Evolutionary conservation across 2,113 vertebrate species (phyloP).

Genomic region (Onychostoma macrolepis): DNA sequence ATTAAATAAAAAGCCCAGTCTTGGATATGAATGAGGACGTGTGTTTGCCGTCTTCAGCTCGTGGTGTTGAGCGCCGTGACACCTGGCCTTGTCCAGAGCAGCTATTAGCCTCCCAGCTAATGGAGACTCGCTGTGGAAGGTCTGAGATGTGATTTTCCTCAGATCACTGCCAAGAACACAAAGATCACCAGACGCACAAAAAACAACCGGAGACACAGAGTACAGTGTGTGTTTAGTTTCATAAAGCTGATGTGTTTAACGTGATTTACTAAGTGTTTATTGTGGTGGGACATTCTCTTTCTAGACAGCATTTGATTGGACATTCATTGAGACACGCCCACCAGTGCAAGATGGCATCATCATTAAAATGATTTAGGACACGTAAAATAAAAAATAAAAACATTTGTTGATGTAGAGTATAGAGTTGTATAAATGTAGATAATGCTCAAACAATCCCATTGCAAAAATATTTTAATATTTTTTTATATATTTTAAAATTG

Average conservation of each 20-base stretch:
- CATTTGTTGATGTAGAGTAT: background rate
- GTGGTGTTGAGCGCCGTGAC: slow-evolving; percentile 7
- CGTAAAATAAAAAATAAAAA: background rate
- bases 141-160: slow-evolving; percentile 41
- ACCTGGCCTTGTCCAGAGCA: slow-evolving; percentile 47
- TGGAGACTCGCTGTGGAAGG: slow-evolving; percentile 16
- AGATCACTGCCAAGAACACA: slow-evolving; percentile 37
- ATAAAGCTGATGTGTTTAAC: background rate
- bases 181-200: slow-evolving; percentile 9
- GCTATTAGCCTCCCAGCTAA: slow-evolving; percentile 1
- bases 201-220: background rate
- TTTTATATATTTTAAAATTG: no score
- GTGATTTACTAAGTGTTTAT: background rate
- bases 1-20: no score
- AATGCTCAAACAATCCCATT: no score
- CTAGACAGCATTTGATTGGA: background rate
- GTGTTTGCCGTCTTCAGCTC: background rate
- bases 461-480: no score
- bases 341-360: background rate
- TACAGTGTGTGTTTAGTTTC: background rate
- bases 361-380: background rate
- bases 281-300: background rate
- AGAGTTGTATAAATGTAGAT: no score
- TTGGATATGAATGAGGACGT: background rate
- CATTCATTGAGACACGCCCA: background rate